A percentile compares a stretch with the other conserved stretches of the same genome.
Evolutionary conservation across 2,797 vertebrate species (phyloP).

Genomic region (Dipus sagitta): DNA sequence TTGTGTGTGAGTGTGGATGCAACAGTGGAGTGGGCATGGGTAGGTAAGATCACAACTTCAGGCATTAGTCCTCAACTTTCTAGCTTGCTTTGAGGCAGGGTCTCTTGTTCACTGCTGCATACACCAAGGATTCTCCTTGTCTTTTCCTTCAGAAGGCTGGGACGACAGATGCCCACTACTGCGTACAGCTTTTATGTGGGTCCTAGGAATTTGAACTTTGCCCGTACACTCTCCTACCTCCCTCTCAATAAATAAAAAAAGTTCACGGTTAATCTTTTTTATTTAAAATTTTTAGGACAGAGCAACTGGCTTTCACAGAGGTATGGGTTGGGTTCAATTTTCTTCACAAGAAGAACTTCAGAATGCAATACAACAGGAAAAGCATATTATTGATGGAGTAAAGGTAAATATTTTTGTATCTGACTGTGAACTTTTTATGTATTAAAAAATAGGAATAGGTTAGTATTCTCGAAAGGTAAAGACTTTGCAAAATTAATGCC

Average conservation of each 20-base stretch:
- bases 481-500: not conserved
- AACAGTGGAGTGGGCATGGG: no score
- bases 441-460: not conserved
- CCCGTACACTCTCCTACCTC: no score
- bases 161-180: no score
- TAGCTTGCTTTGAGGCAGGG: no score
- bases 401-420: constrained; percentile 87
- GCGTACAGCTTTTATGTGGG: no score
- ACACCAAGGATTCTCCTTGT: no score
- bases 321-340: constrained; percentile 93
- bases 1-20: no score
- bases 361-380: constrained; percentile 92
- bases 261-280: constrained; percentile 49
- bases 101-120: no score
- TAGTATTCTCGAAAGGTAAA: not conserved
- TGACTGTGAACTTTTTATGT: not conserved
- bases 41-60: no score
- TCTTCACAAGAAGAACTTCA: constrained; percentile 88
- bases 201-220: no score
- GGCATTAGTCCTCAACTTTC: no score
- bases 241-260: not conserved
- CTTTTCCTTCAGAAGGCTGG: no score
- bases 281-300: constrained; percentile 88
- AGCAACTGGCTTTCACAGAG: constrained; percentile 94
- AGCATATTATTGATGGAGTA: constrained; percentile 92